Conservation (phyloP, 2,888 invertebrate genomes). For the Gortyna flavago region DNA sequence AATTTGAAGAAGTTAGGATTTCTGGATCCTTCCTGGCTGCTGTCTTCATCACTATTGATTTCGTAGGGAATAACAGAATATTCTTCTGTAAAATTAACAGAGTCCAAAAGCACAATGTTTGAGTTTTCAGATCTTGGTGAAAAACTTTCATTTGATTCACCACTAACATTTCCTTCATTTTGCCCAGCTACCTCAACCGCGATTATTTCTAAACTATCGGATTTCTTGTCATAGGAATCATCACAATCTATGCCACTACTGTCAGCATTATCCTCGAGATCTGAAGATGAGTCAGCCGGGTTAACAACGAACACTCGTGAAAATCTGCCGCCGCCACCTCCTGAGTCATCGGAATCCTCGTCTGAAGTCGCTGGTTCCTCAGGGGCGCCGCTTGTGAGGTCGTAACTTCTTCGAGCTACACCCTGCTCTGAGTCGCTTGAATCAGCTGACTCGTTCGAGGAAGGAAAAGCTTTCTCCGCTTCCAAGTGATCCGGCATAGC, state of each 20-base stretch:
- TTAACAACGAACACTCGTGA: constrained; percentile 93
- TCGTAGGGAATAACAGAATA: constrained; percentile 78
- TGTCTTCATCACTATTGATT: constrained; percentile 75
- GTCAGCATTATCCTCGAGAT: constrained; percentile 90
- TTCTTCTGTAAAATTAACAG: constrained; percentile 82
- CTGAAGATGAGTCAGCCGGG: constrained; percentile 91
- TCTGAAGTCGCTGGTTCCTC: constrained; percentile 87
- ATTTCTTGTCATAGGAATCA: constrained; percentile 90
- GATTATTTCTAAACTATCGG: constrained; percentile 84
- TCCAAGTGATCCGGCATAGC: constrained; percentile 86
- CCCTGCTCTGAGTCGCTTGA: constrained; percentile 85
- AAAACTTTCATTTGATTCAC: constrained; percentile 72
- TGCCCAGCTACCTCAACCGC: constrained; percentile 77
- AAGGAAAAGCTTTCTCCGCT: constrained; percentile 89
- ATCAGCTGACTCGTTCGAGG: constrained; percentile 88
- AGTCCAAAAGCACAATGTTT: constrained; percentile 81
- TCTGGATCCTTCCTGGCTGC: constrained; percentile 70
- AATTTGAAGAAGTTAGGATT: constrained; percentile 80
- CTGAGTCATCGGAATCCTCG: constrained; percentile 89
- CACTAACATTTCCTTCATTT: constrained; percentile 75
- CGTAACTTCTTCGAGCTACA: constrained; percentile 85
- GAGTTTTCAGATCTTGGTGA: constrained; percentile 74
- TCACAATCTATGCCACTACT: constrained; percentile 91
- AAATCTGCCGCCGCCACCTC: constrained; percentile 90
- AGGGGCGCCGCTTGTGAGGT: constrained; percentile 85